Conservation (phyloP, 2,888 invertebrate genomes). For the Timandra comae region DNA sequence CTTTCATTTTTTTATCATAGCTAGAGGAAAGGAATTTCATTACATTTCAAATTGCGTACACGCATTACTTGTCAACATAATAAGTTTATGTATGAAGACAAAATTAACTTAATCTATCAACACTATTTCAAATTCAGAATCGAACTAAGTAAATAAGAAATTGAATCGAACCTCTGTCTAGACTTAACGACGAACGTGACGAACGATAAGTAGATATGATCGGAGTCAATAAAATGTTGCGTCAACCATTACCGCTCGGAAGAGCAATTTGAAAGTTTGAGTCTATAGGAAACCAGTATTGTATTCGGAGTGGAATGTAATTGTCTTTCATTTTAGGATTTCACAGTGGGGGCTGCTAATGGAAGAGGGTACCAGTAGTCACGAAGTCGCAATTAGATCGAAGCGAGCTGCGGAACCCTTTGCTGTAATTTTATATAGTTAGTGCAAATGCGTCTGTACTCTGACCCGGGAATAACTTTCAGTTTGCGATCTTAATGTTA, state of each 20-base stretch:
- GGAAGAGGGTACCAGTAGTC: constrained; percentile 58
- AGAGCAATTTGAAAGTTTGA: background rate
- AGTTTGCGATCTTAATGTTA: constrained; percentile 16
- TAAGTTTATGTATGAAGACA: too few relatives aligned
- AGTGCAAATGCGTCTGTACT: constrained; percentile 48
- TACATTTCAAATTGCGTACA: too few relatives aligned
- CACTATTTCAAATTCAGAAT: constrained; percentile 11
- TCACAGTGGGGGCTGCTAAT: constrained; percentile 45
- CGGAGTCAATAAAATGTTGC: constrained; percentile 1
- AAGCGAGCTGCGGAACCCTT: constrained; percentile 56
- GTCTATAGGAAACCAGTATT: constrained; percentile 19
- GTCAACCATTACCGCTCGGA: constrained; percentile 21
- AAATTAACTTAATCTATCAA: too few relatives aligned
- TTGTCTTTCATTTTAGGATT: constrained; percentile 16
- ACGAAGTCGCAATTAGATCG: constrained; percentile 67
- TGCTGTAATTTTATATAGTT: constrained; percentile 65
- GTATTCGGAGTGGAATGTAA: constrained; percentile 12
- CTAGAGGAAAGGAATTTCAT: too few relatives aligned
- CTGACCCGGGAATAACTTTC: constrained; percentile 33
- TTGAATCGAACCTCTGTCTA: constrained; percentile 45
- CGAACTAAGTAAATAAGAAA: constrained; percentile 41
- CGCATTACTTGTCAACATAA: too few relatives aligned
- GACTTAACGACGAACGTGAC: constrained; percentile 36
- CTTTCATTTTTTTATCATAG: too few relatives aligned
- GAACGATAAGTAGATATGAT: constrained; percentile 19